Percentiles rank a stretch among this genome's conserved stretches.
phyloP scores from a whole-genome alignment of 2,888 invertebrate species.

The Trachelus iudaicus region DNA sequence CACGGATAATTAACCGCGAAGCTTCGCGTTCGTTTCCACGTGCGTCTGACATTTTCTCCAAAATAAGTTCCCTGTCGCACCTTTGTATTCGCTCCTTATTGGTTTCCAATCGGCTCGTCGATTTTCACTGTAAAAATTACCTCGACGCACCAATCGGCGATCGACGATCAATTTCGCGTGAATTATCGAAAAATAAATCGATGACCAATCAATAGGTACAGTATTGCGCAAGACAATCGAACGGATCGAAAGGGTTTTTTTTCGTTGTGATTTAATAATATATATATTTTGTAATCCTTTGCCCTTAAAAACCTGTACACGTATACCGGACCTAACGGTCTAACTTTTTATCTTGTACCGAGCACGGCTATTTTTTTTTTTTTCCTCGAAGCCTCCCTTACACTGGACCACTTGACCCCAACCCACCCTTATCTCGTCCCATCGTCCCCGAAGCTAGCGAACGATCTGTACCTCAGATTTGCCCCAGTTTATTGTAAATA shows the following conservation, averaged over 20 bases:
- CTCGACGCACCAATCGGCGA: too few species aligned
- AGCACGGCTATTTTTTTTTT: neutral
- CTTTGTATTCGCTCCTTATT: neutral
- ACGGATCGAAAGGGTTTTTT: constrained; percentile 9
- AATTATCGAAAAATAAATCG: too few species aligned
- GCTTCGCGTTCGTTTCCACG: neutral
- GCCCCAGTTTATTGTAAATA: neutral
- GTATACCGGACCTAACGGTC: neutral
- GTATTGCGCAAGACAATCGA: neutral
- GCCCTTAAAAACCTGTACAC: neutral
- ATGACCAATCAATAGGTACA: too few species aligned
- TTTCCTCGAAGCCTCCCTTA: neutral
- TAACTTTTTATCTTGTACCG: neutral
- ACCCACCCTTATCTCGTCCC: neutral
- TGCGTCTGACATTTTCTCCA: neutral
- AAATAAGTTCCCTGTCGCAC: neutral
- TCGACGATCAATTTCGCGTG: too few species aligned
- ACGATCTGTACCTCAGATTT: constrained; percentile 25
- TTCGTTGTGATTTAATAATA: constrained; percentile 19
- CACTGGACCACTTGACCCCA: too few species aligned
- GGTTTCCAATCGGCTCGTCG: neutral
- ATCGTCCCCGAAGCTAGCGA: neutral
- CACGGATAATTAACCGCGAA: neutral
- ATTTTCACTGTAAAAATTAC: too few species aligned
- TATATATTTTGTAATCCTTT: neutral